Base-by-base conservation (phyloP, 1,140 invertebrate species). In the Achatina immaculata region DNA sequence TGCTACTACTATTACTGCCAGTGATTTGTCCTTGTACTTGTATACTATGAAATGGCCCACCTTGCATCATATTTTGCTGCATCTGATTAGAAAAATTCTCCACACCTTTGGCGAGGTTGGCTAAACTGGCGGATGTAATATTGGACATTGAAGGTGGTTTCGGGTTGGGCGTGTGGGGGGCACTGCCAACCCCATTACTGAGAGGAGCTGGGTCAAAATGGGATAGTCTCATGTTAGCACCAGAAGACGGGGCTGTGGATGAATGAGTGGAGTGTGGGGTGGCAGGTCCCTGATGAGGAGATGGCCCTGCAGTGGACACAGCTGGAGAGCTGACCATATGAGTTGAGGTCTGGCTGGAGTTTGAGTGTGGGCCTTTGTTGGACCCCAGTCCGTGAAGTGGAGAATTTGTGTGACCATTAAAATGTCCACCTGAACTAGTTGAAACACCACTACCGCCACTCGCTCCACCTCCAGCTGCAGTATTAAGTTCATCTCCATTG, bases 41-140 rank as follows among this genome's bases (percentile, higher is more conserved):
- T 81, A 91, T 90, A 85, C 86, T 91, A 83, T 90, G 89, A 85
- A 91, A 91, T 28, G 90, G 90, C 42, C 90, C 90, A 76, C 90
- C 90, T 81, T 91, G 90, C 87, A 90, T 88, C 90, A 91, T 91
- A 69, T 90, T 90, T 80, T 91, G 90, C 83, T 90, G 87, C 89
- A 91, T 90, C 82, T 90, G 88, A 82, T 90, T 88, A 19, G 89
- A 90, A 78, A 90, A 84, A 82, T 91, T 87, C 85, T 91, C 90
- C 51, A 91, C 89, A 51, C 90, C 90, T 84, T 91, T 91, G 1
- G 90, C 90, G 71, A 91, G 86, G 78, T 91, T 91, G 11, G 90
- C 90, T 71, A 91, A 82, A 73, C 86, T 89, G 36, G 90, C 86
- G 62, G 90, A 91, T 24, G 90, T 91, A 78, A 91, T 91, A 82